Evolutionary conservation across 2,797 vertebrate genomes (phyloP).

Genomic region (Sebastiscus tertius): DNA sequence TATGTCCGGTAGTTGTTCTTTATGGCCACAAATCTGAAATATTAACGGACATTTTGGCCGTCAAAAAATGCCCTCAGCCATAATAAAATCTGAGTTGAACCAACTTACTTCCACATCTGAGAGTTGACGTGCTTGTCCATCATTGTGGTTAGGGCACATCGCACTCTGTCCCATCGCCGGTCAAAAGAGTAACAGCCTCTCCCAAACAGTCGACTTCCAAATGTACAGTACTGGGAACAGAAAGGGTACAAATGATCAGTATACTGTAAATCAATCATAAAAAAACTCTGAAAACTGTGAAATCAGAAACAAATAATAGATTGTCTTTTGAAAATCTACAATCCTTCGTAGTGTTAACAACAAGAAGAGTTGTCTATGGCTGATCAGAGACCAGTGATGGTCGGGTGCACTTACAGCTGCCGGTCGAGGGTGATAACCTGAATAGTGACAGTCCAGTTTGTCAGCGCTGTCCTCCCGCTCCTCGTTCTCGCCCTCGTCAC

Average conservation of each 20-base stretch:
- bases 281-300: too few species aligned
- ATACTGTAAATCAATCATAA: background rate
- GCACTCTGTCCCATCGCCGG: constrained; percentile 94
- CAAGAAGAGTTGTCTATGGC: background rate
- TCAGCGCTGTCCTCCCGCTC: constrained; percentile 94
- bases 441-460: constrained; percentile 99
- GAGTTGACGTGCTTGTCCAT: constrained; percentile 98
- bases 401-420: constrained; percentile 90
- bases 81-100: background rate
- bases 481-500: constrained; percentile 97
- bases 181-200: constrained; percentile 95
- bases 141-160: constrained; percentile 93
- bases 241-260: background rate
- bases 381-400: background rate
- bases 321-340: background rate
- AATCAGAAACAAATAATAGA: background rate
- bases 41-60: too few species aligned
- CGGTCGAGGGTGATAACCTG: constrained; percentile 98
- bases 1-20: too few species aligned
- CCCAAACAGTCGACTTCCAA: constrained; percentile 96
- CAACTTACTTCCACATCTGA: constrained; percentile 98
- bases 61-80: too few species aligned
- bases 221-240: constrained; percentile 92
- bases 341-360: background rate
- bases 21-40: too few species aligned